Percentiles rank a stretch among this genome's conserved stretches.
Conservation (phyloP, 2,888 invertebrate species). For the Acheta domesticus region DNA sequence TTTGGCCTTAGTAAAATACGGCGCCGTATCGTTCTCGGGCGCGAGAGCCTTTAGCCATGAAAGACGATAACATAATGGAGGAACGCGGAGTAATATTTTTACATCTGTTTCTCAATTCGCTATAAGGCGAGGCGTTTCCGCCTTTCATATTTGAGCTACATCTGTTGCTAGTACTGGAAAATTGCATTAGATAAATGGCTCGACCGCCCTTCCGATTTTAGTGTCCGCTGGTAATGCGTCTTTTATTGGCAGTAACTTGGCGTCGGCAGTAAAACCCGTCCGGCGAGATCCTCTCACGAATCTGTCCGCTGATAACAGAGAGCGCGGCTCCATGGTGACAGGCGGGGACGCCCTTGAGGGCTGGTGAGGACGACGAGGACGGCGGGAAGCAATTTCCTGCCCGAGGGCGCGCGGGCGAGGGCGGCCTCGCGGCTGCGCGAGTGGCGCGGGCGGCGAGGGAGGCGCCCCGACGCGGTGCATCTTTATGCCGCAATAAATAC, state of each 20-base stretch:
- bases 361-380: not conserved
- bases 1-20: no score
- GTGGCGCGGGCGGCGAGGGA: not conserved
- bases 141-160: not conserved
- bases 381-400: not conserved
- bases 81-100: not conserved
- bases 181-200: not conserved
- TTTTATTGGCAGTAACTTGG: not conserved
- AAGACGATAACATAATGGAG: no score
- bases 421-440: not conserved
- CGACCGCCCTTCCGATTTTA: not conserved
- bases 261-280: not conserved
- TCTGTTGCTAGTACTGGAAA: not conserved
- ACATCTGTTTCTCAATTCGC: not conserved
- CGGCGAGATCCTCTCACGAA: not conserved
- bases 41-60: no score
- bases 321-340: not conserved
- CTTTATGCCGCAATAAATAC: slow-evolving; percentile 7
- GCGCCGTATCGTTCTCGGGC: no score
- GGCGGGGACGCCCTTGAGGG: not conserved
- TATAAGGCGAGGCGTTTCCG: not conserved
- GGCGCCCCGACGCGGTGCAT: not conserved
- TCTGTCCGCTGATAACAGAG: not conserved
- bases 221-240: not conserved
- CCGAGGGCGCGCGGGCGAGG: not conserved